Evolutionary conservation across 1,140 invertebrate genomes (phyloP).

Genomic region (Brachionus rubens): DNA sequence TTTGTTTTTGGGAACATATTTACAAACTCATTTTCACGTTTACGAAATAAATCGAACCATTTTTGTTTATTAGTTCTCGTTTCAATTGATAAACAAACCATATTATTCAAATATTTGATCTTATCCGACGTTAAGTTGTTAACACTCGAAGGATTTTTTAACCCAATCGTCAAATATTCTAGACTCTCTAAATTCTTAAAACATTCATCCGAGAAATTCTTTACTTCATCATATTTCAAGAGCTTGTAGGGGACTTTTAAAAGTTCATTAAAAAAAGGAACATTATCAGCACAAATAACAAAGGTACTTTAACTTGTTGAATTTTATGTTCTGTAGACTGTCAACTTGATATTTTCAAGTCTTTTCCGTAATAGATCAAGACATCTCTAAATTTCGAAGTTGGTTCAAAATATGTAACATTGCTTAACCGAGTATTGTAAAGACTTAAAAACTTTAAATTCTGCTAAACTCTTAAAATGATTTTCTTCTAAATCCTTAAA

Average conservation of each 20-base stretch:
- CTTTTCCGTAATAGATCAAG: too few relatives aligned
- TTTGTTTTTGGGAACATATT: too few relatives aligned
- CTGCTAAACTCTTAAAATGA: neutral
- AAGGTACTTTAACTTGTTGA: neutral
- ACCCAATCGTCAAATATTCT: neutral
- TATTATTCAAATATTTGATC: too few relatives aligned
- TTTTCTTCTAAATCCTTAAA: neutral
- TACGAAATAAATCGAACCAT: too few relatives aligned
- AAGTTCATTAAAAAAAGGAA: neutral
- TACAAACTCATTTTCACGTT: too few relatives aligned
- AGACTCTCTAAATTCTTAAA: neutral
- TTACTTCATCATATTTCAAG: neutral
- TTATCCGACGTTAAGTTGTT: too few relatives aligned
- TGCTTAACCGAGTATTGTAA: neutral
- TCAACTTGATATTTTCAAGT: neutral
- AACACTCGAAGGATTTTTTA: too few relatives aligned
- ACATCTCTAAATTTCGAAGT: neutral
- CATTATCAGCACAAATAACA: neutral
- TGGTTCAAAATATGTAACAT: neutral
- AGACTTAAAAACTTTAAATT: slow-evolving; percentile 8
- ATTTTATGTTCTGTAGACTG: neutral
- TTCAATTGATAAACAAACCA: too few relatives aligned
- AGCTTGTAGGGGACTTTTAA: neutral
- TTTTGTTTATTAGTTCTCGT: too few relatives aligned
- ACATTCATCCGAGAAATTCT: neutral